These are phyloP conservation scores for Bombus huntii DNA, from an alignment of 1,140 invertebrate genomes.

Conservation along the genomic window DNA sequence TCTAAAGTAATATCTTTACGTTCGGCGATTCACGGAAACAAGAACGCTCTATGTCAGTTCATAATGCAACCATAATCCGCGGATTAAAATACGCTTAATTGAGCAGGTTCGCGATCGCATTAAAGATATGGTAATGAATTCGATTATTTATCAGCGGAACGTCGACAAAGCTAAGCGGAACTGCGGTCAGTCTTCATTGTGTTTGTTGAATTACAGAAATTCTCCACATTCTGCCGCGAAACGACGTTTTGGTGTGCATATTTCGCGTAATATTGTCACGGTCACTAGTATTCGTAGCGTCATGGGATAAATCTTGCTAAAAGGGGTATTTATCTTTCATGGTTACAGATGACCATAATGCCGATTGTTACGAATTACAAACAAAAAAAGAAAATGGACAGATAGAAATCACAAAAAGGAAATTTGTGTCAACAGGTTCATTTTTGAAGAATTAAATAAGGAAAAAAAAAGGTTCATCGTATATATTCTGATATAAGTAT, in stretches of 20 bases:
- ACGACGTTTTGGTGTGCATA: conserved; percentile 1
- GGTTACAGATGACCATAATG: no score
- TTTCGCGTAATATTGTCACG: background rate
- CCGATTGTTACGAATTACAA: background rate
- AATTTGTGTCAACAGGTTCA: no score
- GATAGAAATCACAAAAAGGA: background rate
- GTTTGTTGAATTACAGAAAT: conserved; percentile 34
- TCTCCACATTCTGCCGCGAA: conserved; percentile 3
- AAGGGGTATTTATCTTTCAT: background rate
- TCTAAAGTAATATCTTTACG: background rate
- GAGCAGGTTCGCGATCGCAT: background rate
- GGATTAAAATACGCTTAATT: background rate
- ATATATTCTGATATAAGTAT: no score
- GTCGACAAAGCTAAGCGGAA: background rate
- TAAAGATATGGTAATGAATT: background rate
- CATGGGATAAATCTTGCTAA: background rate
- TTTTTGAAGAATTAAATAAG: background rate
- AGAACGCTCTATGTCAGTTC: background rate
- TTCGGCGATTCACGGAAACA: background rate
- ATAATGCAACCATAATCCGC: background rate
- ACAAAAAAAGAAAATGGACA: background rate
- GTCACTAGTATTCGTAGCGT: background rate
- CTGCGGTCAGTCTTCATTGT: background rate
- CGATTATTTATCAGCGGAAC: conserved; percentile 7
- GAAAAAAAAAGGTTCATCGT: background rate